Percentiles rank a stretch among this genome's conserved stretches.
Evolutionary conservation across 2,888 invertebrate species (phyloP).

Genomic region (Microplitis deprimator): DNA sequence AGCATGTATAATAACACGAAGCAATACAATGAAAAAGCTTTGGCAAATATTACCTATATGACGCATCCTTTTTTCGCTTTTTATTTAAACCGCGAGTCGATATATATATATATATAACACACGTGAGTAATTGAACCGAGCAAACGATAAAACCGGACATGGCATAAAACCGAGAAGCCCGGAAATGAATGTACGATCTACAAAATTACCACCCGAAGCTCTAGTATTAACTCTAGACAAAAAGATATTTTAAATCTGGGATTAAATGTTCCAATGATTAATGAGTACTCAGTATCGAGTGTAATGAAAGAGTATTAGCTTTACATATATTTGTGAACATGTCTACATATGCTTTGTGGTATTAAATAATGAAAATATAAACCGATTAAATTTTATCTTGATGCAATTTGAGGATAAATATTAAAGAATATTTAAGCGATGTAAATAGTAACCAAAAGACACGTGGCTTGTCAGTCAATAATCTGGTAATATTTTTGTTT

Average conservation of each 20-base stretch:
- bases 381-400: not conserved
- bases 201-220: conserved; percentile 47
- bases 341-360: too few relatives aligned
- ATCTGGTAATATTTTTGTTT: not conserved
- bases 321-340: too few relatives aligned
- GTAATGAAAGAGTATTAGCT: too few relatives aligned
- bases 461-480: not conserved
- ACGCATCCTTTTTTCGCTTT: conserved; percentile 30
- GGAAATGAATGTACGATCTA: conserved; percentile 51
- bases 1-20: conserved; percentile 21
- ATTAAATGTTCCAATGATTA: too few relatives aligned
- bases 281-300: too few relatives aligned
- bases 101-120: not conserved
- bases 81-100: conserved; percentile 24
- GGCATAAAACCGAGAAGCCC: conserved; percentile 52
- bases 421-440: not conserved
- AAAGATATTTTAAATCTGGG: not conserved
- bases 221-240: conserved; percentile 22
- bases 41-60: conserved; percentile 45
- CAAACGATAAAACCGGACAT: conserved; percentile 46
- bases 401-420: conserved; percentile 1
- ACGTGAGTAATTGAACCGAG: conserved; percentile 51
- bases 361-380: not conserved
- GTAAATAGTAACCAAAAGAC: not conserved
- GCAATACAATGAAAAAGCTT: conserved; percentile 37